A percentile compares a stretch with the other conserved stretches of the same genome.
phyloP scores from a whole-genome alignment of 2,113 vertebrate genomes.

The Vulpes lagopus region DNA sequence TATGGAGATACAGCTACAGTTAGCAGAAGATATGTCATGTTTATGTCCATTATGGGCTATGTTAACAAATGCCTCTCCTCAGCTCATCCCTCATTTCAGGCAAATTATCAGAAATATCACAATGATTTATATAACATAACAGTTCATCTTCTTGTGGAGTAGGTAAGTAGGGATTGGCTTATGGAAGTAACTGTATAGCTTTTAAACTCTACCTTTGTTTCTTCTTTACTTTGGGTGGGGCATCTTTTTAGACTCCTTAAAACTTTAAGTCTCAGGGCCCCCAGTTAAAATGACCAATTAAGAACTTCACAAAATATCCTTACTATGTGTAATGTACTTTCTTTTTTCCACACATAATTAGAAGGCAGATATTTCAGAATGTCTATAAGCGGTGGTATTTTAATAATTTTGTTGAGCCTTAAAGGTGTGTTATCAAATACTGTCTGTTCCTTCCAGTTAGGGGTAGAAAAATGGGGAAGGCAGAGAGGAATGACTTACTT shows the following conservation, averaged over 20 bases:
- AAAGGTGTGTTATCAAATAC: not conserved
- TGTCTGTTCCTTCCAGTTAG: not conserved
- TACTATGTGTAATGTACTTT: not conserved
- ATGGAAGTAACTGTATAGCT: not conserved
- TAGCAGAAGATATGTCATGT: constrained; percentile 5
- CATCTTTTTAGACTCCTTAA: constrained; percentile 26
- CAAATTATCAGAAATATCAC: not conserved
- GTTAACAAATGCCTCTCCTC: not conserved
- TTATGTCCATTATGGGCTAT: not conserved
- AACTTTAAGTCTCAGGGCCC: not conserved
- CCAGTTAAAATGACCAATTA: constrained; percentile 12
- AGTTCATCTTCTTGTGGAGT: constrained; percentile 4
- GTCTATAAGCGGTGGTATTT: not conserved
- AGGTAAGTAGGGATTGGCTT: not conserved
- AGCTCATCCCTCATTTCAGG: not conserved
- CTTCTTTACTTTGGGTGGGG: not conserved
- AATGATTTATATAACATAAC: not conserved
- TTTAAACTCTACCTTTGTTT: constrained; percentile 29
- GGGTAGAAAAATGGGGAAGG: not conserved
- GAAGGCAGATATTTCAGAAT: not conserved
- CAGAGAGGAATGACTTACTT: not conserved
- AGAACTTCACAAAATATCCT: not conserved
- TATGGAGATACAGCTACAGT: not conserved
- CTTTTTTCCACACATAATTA: constrained; percentile 36
- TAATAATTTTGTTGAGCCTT: constrained; percentile 38